phyloP scores from a whole-genome alignment of 1,140 invertebrate species.

The Lutraria rhynchaena region DNA sequence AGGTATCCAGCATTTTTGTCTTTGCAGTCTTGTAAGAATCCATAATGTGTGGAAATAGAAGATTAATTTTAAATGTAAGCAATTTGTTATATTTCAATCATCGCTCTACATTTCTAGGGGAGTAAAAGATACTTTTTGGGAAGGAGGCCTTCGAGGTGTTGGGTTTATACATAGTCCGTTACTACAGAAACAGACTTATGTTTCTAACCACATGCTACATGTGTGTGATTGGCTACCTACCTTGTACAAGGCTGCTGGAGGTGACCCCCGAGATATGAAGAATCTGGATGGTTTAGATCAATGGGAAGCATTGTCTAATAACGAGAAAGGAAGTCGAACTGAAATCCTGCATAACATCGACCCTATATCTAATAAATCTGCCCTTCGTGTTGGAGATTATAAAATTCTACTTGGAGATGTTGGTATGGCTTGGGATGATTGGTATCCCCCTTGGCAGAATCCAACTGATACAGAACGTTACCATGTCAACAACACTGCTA shows the following conservation, averaged over 20 bases:
- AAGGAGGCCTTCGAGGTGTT: constrained; percentile 92
- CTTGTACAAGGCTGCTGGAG: constrained; percentile 84
- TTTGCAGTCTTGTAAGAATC: too few relatives aligned
- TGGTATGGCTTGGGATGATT: constrained; percentile 67
- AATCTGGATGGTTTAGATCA: constrained; percentile 90
- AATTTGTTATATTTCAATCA: too few relatives aligned
- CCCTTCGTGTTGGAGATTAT: constrained; percentile 90
- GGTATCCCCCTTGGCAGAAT: constrained; percentile 73
- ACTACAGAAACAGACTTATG: constrained; percentile 82
- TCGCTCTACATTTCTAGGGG: constrained; percentile 79
- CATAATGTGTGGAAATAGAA: too few relatives aligned
- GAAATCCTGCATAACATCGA: constrained; percentile 95
- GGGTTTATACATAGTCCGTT: constrained; percentile 93
- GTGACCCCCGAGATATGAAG: constrained; percentile 80
- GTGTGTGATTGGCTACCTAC: constrained; percentile 96
- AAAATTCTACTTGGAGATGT: constrained; percentile 90
- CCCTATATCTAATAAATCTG: constrained; percentile 87
- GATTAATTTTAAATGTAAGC: too few relatives aligned
- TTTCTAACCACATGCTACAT: constrained; percentile 89
- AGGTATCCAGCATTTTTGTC: too few relatives aligned
- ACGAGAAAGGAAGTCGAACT: constrained; percentile 86
- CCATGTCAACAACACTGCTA: constrained; percentile 51
- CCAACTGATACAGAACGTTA: constrained; percentile 48
- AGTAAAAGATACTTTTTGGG: constrained; percentile 92
- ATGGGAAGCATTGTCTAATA: constrained; percentile 88